These are phyloP conservation scores for Galeopterus variegatus DNA, from an alignment of 2,113 vertebrate species.

Conservation along the genomic window DNA sequence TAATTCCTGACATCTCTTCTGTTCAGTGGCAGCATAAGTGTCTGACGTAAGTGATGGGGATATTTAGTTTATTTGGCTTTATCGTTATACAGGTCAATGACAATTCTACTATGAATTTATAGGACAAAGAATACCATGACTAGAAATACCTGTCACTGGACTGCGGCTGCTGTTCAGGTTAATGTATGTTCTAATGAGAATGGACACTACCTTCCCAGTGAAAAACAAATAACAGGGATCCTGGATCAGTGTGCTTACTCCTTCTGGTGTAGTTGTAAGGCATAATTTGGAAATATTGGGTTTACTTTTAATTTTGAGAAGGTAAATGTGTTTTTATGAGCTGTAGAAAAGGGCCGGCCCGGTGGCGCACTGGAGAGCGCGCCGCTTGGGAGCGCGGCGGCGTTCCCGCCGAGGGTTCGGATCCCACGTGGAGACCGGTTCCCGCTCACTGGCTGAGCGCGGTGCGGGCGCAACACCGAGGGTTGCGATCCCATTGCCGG, in stretches of 20 bases:
- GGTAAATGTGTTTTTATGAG: neutral
- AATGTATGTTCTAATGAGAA: neutral
- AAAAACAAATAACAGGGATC: too few relatives aligned
- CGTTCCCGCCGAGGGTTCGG: too few relatives aligned
- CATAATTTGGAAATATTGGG: neutral
- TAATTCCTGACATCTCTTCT: neutral
- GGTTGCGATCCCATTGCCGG: too few relatives aligned
- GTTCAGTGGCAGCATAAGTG: neutral
- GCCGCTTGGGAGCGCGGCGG: too few relatives aligned
- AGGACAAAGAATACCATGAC: neutral
- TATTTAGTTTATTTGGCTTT: neutral
- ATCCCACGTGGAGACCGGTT: too few relatives aligned
- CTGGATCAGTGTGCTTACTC: neutral
- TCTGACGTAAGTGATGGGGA: neutral
- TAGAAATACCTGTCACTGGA: neutral
- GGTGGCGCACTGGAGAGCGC: too few relatives aligned
- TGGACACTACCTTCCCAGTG: neutral
- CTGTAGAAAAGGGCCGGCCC: too few relatives aligned
- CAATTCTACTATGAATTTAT: neutral
- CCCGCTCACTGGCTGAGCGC: too few relatives aligned
- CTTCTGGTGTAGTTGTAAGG: neutral
- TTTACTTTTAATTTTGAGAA: constrained; percentile 53
- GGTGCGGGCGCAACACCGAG: too few relatives aligned
- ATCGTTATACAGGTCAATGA: neutral
- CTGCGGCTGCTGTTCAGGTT: neutral